Percentiles rank a stretch among this genome's conserved stretches.
These are phyloP conservation scores for Nebria ingens DNA, from an alignment of 1,140 invertebrate genomes.

Conservation along the genomic window DNA sequence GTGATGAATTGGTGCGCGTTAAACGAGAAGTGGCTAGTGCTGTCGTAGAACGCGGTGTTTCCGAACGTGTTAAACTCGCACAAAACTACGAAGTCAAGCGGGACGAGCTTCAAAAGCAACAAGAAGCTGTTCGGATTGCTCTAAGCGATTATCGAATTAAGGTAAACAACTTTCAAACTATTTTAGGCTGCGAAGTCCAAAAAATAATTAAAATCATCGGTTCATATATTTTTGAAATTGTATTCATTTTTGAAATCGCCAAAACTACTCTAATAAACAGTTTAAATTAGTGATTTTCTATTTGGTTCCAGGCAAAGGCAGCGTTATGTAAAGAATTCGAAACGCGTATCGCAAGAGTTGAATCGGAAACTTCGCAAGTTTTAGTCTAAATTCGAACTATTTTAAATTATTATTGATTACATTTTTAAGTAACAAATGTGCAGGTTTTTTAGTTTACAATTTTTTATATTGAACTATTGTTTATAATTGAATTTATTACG, in stretches of 20 bases:
- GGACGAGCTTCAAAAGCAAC: conserved; percentile 62
- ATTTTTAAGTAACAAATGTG: too few relatives aligned
- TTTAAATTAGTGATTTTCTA: neutral
- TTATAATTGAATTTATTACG: too few relatives aligned
- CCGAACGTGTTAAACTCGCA: conserved; percentile 64
- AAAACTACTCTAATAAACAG: neutral
- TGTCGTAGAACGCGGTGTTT: conserved; percentile 72
- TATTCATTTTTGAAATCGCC: neutral
- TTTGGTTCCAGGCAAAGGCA: conserved; percentile 27
- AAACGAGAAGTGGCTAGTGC: conserved; percentile 63
- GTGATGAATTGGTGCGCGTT: conserved; percentile 78
- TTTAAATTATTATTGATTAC: too few relatives aligned
- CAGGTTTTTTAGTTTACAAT: too few relatives aligned
- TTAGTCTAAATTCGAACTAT: too few relatives aligned
- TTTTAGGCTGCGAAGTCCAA: conserved; percentile 5
- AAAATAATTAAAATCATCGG: neutral
- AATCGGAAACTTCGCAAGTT: conserved; percentile 22
- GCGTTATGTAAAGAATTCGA: conserved; percentile 31
- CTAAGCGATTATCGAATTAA: conserved; percentile 59
- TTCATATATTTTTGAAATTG: neutral
- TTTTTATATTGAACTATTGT: too few relatives aligned
- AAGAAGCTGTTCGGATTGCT: conserved; percentile 61
- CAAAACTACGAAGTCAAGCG: conserved; percentile 63
- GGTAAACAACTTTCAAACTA: conserved; percentile 42
- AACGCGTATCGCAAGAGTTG: conserved; percentile 26